A percentile compares a stretch with the other conserved stretches of the same genome.
These are phyloP conservation scores for Anguilla anguilla DNA, from an alignment of 2,797 vertebrate species.

Conservation along the genomic window DNA sequence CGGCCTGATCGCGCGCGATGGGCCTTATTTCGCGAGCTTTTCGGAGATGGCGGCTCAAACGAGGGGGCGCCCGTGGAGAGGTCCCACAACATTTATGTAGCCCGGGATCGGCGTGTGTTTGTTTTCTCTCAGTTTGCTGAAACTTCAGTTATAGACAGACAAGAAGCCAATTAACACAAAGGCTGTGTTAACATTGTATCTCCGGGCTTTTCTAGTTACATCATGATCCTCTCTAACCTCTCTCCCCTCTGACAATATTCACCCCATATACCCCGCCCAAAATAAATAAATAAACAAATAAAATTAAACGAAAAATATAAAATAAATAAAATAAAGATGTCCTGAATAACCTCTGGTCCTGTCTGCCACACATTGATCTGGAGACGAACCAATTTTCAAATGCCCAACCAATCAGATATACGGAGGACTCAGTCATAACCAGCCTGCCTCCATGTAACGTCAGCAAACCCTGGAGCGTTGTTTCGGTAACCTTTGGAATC, in stretches of 20 bases:
- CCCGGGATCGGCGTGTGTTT: not conserved
- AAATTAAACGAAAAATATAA: not conserved
- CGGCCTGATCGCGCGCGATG: constrained; percentile 61
- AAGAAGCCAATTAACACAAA: not conserved
- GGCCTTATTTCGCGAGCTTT: constrained; percentile 66
- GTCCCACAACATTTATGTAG: not conserved
- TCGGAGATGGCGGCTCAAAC: constrained; percentile 29
- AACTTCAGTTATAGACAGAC: not conserved
- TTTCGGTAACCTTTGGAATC: constrained; percentile 47
- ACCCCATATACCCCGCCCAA: not conserved
- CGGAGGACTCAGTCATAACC: constrained; percentile 25
- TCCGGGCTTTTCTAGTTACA: not conserved
- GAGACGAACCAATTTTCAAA: not conserved
- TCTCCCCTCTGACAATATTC: constrained; percentile 15
- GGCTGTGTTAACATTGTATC: not conserved
- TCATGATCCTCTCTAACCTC: constrained; percentile 28
- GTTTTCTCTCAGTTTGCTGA: not conserved
- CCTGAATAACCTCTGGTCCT: not conserved
- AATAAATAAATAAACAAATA: not conserved
- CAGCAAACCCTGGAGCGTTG: constrained; percentile 28
- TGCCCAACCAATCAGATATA: constrained; percentile 10
- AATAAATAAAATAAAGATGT: not conserved
- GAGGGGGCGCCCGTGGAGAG: not conserved
- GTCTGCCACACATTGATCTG: constrained; percentile 29
- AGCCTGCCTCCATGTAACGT: constrained; percentile 26